These are phyloP conservation scores for Eupithecia subfuscata DNA, from an alignment of 2,888 invertebrate genomes.

Conservation along the genomic window DNA sequence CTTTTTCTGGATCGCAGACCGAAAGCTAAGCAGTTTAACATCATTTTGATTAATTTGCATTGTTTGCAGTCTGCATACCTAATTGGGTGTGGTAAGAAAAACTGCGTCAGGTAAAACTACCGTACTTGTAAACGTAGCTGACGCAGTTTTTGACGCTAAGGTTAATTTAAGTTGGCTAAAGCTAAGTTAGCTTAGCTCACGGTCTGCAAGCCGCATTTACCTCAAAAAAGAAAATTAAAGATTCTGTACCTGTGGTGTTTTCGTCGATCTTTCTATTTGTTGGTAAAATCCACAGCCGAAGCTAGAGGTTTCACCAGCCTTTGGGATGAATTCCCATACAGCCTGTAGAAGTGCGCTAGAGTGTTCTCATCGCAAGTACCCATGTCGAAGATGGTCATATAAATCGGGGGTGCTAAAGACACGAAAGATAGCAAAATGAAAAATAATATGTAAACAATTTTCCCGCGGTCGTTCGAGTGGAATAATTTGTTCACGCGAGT, in stretches of 20 bases:
- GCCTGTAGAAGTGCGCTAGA: conserved; percentile 56
- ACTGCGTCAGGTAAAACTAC: not conserved
- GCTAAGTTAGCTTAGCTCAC: not conserved
- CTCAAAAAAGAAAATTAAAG: not conserved
- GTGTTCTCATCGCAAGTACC: conserved; percentile 64
- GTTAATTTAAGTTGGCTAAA: not conserved
- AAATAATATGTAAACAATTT: conserved; percentile 52
- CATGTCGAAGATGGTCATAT: conserved; percentile 59
- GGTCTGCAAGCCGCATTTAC: not conserved
- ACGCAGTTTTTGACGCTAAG: not conserved
- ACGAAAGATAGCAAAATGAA: conserved; percentile 58
- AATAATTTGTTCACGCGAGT: conserved; percentile 19
- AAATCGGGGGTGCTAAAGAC: conserved; percentile 65
- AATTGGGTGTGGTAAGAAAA: not conserved
- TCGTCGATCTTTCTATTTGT: not conserved
- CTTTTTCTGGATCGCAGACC: too few relatives aligned
- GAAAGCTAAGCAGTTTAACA: not conserved
- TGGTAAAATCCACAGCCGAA: not conserved
- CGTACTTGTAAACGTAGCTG: too few relatives aligned
- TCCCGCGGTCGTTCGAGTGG: conserved; percentile 41
- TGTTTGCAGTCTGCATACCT: not conserved
- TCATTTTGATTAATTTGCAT: not conserved
- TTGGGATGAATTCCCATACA: not conserved
- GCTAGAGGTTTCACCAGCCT: not conserved
- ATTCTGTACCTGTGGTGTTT: not conserved